A percentile compares a stretch with the other conserved stretches of the same genome.
phyloP scores from a whole-genome alignment of 2,113 vertebrate genomes.

The Hippopotamus amphibius region DNA sequence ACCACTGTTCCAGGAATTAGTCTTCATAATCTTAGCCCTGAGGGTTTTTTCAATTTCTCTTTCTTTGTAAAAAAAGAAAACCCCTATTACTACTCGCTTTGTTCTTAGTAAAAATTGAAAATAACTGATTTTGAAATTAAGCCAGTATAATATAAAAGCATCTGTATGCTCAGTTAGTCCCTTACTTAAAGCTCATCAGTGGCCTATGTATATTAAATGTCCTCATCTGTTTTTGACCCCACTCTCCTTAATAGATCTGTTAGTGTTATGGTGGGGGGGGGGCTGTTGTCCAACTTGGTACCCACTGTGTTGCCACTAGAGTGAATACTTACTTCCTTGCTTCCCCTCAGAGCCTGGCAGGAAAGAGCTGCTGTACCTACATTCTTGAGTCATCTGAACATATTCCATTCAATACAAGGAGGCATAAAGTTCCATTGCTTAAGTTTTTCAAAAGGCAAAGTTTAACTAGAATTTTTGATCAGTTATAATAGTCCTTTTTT shows the following conservation, averaged over 20 bases:
- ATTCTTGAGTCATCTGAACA: background rate
- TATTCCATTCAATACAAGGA: background rate
- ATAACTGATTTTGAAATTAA: slow-evolving; percentile 64
- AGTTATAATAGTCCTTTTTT: background rate
- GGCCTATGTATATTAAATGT: background rate
- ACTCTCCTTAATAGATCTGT: background rate
- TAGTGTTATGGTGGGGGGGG: background rate
- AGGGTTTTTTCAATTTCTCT: slow-evolving; percentile 20
- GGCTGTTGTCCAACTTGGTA: background rate
- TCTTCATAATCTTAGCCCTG: background rate
- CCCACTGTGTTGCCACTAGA: background rate
- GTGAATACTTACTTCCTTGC: background rate
- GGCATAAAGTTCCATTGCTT: slow-evolving; percentile 44
- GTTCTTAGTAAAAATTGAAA: slow-evolving; percentile 40
- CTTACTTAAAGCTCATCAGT: background rate
- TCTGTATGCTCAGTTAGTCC: background rate
- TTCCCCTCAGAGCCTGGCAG: background rate
- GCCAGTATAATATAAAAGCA: background rate
- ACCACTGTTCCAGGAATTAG: background rate
- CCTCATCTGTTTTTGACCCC: background rate
- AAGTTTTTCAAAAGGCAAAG: background rate
- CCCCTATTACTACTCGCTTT: background rate
- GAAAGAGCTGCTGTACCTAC: background rate
- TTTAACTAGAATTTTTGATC: background rate
- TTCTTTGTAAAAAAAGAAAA: slow-evolving; percentile 47